Conservation (phyloP, 1,140 invertebrate genomes). For the Drosophila elegans region DNA sequence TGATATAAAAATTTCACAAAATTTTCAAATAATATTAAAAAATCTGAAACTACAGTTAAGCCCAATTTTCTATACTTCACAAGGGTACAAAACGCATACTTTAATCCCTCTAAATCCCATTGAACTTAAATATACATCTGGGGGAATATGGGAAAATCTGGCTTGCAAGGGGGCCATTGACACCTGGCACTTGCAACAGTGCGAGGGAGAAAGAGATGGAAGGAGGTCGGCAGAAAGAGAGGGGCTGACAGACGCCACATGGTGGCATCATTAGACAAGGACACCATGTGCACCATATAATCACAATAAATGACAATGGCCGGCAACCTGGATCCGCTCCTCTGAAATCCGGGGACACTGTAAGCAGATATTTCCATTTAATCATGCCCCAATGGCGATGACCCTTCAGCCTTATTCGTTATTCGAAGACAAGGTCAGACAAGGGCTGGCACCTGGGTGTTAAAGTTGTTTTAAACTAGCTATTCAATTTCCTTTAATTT, state of each 20-base stretch:
- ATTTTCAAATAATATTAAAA: too few species aligned
- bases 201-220: not conserved
- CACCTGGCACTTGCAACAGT: conserved; percentile 16
- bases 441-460: not conserved
- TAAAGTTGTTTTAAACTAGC: not conserved
- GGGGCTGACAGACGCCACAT: conserved; percentile 21
- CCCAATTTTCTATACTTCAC: too few species aligned
- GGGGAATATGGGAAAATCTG: not conserved
- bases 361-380: conserved; percentile 27
- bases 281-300: conserved; percentile 46
- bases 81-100: not conserved
- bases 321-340: not conserved
- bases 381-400: conserved; percentile 15
- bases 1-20: too few species aligned
- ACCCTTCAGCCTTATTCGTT: not conserved
- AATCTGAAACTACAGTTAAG: too few species aligned
- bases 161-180: conserved; percentile 24
- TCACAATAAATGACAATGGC: conserved; percentile 42
- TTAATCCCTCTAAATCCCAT: conserved; percentile 20
- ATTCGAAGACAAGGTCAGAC: not conserved
- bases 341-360: not conserved
- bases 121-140: not conserved
- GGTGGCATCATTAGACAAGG: conserved; percentile 31
- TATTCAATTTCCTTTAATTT: too few species aligned
- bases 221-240: not conserved